Conservation (phyloP, 2,797 vertebrate genomes). For the Ctenopoma kingsleyae region DNA sequence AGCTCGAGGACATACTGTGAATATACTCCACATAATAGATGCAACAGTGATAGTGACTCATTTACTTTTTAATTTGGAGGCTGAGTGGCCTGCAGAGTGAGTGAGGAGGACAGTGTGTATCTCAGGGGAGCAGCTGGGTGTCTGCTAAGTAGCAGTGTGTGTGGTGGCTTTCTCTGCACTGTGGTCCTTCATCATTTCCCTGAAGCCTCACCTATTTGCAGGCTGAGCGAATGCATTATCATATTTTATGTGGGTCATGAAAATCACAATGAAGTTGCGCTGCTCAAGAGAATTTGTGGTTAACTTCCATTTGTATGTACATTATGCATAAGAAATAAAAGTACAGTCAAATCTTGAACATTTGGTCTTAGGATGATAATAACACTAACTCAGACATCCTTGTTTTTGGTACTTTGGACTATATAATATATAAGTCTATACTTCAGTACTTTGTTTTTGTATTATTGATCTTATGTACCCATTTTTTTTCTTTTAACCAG, state of each 20-base stretch:
- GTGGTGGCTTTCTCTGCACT: constrained; percentile 55
- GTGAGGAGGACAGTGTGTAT: constrained; percentile 46
- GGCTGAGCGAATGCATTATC: constrained; percentile 75
- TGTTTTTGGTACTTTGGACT: neutral
- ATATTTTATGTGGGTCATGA: constrained; percentile 75
- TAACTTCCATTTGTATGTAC: constrained; percentile 3
- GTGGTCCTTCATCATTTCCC: constrained; percentile 69
- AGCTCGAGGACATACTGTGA: constrained; percentile 4
- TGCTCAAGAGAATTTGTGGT: constrained; percentile 36
- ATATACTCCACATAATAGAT: constrained; percentile 34
- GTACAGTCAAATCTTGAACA: constrained; percentile 22
- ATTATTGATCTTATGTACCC: constrained; percentile 67
- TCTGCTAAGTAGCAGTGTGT: constrained; percentile 41
- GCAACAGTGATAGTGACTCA: constrained; percentile 46
- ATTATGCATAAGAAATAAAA: constrained; percentile 19
- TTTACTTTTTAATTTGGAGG: constrained; percentile 67
- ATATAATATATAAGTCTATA: constrained; percentile 48
- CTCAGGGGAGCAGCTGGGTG: constrained; percentile 52
- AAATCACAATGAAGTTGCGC: constrained; percentile 56
- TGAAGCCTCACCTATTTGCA: constrained; percentile 73
- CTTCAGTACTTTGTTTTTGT: constrained; percentile 57
- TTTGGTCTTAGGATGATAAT: constrained; percentile 1
- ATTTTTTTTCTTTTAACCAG: constrained; percentile 53
- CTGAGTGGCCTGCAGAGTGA: constrained; percentile 49
- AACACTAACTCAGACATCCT: neutral